These are phyloP conservation scores for Malthinus flaveolus DNA, from an alignment of 2,888 invertebrate genomes.

Conservation along the genomic window DNA sequence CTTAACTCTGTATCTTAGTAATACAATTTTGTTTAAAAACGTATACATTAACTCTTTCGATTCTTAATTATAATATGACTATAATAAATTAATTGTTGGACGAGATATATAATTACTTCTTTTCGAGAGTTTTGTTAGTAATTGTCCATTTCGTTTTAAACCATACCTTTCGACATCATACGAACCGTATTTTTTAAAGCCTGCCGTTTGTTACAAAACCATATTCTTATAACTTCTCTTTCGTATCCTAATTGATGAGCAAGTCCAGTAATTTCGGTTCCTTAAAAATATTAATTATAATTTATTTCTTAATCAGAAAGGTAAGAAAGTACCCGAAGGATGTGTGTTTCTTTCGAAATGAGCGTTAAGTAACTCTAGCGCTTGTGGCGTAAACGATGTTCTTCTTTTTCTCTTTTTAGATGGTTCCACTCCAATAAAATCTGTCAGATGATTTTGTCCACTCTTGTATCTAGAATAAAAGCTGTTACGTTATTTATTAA, in stretches of 20 bases:
- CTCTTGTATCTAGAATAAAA: slow-evolving; percentile 77
- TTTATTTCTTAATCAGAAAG: neutral
- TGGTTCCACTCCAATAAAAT: slow-evolving; percentile 95
- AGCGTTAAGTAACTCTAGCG: slow-evolving; percentile 89
- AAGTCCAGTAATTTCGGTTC: slow-evolving; percentile 94
- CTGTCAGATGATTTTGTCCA: slow-evolving; percentile 91
- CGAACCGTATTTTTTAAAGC: slow-evolving; percentile 96
- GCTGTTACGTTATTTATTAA: slow-evolving; percentile 42
- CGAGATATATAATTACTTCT: slow-evolving; percentile 12
- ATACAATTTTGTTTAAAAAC: slow-evolving; percentile 25
- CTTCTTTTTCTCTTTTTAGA: slow-evolving; percentile 95
- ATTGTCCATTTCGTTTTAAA: slow-evolving; percentile 52
- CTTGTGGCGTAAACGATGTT: slow-evolving; percentile 97
- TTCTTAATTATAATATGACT: slow-evolving; percentile 10
- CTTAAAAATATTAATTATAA: slow-evolving; percentile 58
- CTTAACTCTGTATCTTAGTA: slow-evolving; percentile 24
- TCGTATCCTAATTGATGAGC: slow-evolving; percentile 96
- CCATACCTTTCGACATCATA: slow-evolving; percentile 89
- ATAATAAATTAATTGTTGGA: slow-evolving; percentile 11
- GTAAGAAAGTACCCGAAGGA: slow-evolving; percentile 77
- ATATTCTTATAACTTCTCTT: slow-evolving; percentile 96
- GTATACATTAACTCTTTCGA: slow-evolving; percentile 26
- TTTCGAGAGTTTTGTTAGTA: neutral
- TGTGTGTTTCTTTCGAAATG: slow-evolving; percentile 97
- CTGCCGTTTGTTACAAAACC: slow-evolving; percentile 99